Percentiles rank a stretch among this genome's conserved stretches.
These are phyloP conservation scores for Drosophila hamatofila DNA, from an alignment of 2,888 invertebrate species.

Conservation along the genomic window DNA sequence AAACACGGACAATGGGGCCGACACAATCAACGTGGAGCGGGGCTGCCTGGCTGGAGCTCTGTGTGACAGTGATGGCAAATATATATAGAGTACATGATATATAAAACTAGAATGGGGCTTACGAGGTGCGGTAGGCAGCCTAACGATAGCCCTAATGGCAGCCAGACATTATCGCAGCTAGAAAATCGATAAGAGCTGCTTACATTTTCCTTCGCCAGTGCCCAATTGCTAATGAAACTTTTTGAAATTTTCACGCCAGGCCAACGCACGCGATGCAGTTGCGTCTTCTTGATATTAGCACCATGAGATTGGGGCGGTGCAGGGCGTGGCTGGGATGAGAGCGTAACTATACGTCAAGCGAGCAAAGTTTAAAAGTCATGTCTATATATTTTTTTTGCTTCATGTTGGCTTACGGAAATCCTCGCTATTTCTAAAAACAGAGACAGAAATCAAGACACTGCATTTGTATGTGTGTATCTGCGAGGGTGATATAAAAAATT, in stretches of 20 bases:
- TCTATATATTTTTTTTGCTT: slow-evolving; percentile 17
- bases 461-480: not conserved
- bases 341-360: slow-evolving; percentile 2
- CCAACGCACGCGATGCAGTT: slow-evolving; percentile 66
- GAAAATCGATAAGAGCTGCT: slow-evolving; percentile 59
- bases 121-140: not conserved
- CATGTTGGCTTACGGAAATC: slow-evolving; percentile 38
- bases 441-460: not conserved
- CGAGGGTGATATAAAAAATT: not conserved
- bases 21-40: slow-evolving; percentile 11
- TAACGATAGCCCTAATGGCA: slow-evolving; percentile 29
- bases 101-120: not conserved
- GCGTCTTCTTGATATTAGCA: not conserved
- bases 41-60: not conserved
- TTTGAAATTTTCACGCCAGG: slow-evolving; percentile 54
- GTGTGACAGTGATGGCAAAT: slow-evolving; percentile 27
- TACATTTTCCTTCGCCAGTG: slow-evolving; percentile 1
- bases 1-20: slow-evolving; percentile 37
- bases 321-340: not conserved
- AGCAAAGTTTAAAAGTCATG: slow-evolving; percentile 59
- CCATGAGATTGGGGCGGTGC: not conserved
- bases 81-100: slow-evolving; percentile 28
- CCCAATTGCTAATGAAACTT: slow-evolving; percentile 49
- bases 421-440: slow-evolving; percentile 24
- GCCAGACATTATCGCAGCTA: slow-evolving; percentile 36